Conservation (phyloP, 2,797 vertebrate genomes). For the Danio choprae region DNA sequence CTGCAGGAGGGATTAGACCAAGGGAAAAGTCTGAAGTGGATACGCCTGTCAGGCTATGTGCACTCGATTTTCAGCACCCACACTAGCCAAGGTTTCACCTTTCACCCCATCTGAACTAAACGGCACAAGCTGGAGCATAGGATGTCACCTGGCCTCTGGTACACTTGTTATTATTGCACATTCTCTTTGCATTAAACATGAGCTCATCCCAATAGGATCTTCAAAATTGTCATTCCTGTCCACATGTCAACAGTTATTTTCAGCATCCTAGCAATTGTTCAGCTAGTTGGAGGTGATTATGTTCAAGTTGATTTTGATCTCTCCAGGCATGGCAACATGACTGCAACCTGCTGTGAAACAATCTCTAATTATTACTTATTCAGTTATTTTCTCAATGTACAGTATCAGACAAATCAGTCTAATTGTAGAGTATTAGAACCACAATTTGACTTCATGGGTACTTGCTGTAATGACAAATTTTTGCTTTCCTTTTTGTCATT, state of each 20-base stretch:
- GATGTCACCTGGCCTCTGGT: slow-evolving; percentile 52
- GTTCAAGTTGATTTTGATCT: slow-evolving; percentile 72
- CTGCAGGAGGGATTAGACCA: slow-evolving; percentile 79
- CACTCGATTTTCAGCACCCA: slow-evolving; percentile 57
- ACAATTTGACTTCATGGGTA: background rate
- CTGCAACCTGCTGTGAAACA: slow-evolving; percentile 76
- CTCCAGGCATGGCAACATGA: slow-evolving; percentile 75
- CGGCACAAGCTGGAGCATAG: background rate
- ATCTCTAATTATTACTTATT: slow-evolving; percentile 79
- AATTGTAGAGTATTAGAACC: slow-evolving; percentile 56
- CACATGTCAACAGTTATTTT: background rate
- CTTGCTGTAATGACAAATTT: slow-evolving; percentile 7
- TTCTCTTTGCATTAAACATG: slow-evolving; percentile 1
- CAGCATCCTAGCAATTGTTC: background rate
- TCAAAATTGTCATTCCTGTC: background rate
- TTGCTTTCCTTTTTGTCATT: slow-evolving; percentile 15
- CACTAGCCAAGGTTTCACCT: slow-evolving; percentile 72
- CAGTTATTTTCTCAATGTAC: slow-evolving; percentile 70
- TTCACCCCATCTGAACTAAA: slow-evolving; percentile 60
- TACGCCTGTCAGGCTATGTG: slow-evolving; percentile 77
- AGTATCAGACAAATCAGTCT: slow-evolving; percentile 58
- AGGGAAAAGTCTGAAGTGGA: slow-evolving; percentile 77
- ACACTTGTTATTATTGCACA: slow-evolving; percentile 2
- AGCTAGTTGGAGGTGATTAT: slow-evolving; percentile 54
- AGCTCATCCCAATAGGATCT: background rate